Conservation (phyloP, 2,113 vertebrate genomes). For the Cercocebus atys region DNA sequence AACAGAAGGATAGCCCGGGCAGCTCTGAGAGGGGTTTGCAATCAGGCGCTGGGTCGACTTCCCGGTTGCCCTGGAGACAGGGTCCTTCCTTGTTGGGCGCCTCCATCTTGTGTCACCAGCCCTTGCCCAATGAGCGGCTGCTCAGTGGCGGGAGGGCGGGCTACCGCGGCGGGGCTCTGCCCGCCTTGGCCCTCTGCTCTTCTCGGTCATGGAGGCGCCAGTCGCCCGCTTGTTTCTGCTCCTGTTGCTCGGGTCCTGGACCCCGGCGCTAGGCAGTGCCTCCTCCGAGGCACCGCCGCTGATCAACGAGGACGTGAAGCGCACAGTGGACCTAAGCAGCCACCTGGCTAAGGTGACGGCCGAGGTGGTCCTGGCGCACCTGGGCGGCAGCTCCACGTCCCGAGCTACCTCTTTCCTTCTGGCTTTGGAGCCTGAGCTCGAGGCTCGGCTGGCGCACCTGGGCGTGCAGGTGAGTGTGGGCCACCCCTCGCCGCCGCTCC, state of each 20-base stretch:
- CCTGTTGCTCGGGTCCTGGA: slow-evolving; percentile 60
- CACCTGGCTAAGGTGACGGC: slow-evolving; percentile 95
- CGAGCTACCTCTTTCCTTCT: slow-evolving; percentile 88
- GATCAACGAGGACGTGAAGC: slow-evolving; percentile 94
- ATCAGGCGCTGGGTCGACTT: not conserved
- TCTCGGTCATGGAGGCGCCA: slow-evolving; percentile 79
- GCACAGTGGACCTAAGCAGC: slow-evolving; percentile 93
- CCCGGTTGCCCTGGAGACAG: slow-evolving; percentile 51
- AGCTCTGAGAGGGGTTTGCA: not conserved
- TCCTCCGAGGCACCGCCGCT: slow-evolving; percentile 74
- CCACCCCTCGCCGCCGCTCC: fast-evolving
- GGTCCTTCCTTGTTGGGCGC: slow-evolving; percentile 45
- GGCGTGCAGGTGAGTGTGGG: slow-evolving; percentile 90
- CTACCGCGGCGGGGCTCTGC: not conserved
- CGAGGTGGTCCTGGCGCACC: slow-evolving; percentile 90
- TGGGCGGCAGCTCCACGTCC: slow-evolving; percentile 79
- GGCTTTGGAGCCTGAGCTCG: slow-evolving; percentile 91
- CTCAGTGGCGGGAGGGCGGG: slow-evolving; percentile 72
- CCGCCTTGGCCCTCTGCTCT: not conserved
- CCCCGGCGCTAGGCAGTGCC: slow-evolving; percentile 43
- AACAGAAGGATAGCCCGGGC: not conserved
- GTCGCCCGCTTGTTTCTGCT: slow-evolving; percentile 72
- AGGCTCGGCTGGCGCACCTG: slow-evolving; percentile 90
- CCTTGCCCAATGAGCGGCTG: slow-evolving; percentile 51
- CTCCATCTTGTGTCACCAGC: slow-evolving; percentile 71